phyloP scores from a whole-genome alignment of 92 coral and sea anemone species.

The Parazoanthus atlanticus region DNA sequence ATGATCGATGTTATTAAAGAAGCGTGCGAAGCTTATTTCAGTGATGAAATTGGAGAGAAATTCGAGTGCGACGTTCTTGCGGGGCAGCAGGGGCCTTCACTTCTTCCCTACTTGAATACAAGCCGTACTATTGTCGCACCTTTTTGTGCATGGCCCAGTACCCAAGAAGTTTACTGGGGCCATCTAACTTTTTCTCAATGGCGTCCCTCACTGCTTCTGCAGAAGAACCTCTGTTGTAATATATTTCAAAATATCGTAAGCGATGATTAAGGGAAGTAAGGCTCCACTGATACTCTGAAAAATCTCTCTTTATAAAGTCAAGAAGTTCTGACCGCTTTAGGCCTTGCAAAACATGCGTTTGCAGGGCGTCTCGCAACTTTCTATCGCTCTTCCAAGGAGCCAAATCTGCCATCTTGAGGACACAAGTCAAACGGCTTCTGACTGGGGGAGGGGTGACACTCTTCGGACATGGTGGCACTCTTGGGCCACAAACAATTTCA shows the following conservation, averaged over 20 bases:
- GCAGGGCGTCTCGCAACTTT: not conserved
- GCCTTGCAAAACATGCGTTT: not conserved
- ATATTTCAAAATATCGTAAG: not conserved
- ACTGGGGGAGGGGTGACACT: no score
- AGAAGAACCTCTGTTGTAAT: not conserved
- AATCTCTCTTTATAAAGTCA: not conserved
- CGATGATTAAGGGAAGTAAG: not conserved
- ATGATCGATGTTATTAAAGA: conserved; percentile 16
- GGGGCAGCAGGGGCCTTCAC: conserved; percentile 6
- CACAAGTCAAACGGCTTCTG: no score
- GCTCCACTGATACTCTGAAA: not conserved
- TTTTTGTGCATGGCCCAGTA: not conserved
- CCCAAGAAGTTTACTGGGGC: not conserved
- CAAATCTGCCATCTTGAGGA: not conserved
- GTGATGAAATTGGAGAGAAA: not conserved
- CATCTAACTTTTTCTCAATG: not conserved
- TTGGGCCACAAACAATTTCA: no score
- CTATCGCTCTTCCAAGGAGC: not conserved
- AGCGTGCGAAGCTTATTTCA: conserved; percentile 22
- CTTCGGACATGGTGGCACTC: no score
- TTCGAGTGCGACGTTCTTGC: conserved; percentile 31
- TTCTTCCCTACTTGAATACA: no score
- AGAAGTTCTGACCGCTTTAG: not conserved
- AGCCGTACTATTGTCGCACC: no score
- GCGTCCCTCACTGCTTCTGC: not conserved